Conservation (phyloP, 2,888 invertebrate species). For the Phalangium opilio region DNA sequence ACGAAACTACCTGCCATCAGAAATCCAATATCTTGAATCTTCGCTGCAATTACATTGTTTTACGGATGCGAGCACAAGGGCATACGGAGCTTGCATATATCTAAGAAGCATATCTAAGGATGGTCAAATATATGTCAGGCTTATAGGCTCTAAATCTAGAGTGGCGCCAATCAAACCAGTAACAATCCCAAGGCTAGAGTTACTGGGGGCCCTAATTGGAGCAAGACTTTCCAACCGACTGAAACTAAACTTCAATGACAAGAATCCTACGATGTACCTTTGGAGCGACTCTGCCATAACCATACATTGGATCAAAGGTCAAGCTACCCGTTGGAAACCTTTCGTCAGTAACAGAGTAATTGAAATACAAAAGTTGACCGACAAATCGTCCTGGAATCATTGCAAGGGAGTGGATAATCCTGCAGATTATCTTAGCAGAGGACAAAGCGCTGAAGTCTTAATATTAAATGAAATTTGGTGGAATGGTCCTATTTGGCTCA, state of each 20-base stretch:
- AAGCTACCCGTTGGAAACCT: background rate
- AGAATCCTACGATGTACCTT: too few relatives aligned
- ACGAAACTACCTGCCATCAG: too few relatives aligned
- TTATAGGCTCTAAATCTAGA: constrained; percentile 2
- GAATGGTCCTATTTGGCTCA: too few relatives aligned
- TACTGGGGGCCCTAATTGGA: background rate
- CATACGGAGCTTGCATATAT: constrained; percentile 1
- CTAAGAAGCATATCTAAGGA: background rate
- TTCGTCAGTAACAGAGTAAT: constrained; percentile 1
- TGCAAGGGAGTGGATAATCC: background rate
- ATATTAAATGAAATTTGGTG: too few relatives aligned
- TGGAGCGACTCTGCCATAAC: too few relatives aligned
- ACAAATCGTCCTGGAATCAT: background rate
- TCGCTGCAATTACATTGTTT: background rate
- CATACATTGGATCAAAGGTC: constrained; percentile 1
- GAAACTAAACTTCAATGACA: too few relatives aligned
- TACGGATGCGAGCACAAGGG: constrained; percentile 1
- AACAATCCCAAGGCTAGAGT: constrained; percentile 1
- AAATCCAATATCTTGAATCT: too few relatives aligned
- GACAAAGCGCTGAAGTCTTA: too few relatives aligned
- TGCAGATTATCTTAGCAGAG: background rate
- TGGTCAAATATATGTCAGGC: background rate
- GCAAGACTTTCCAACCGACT: background rate
- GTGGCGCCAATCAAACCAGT: background rate
- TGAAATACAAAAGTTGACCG: background rate